Conservation (phyloP, 2,113 vertebrate species). For the Ornithorhynchus anatinus region DNA sequence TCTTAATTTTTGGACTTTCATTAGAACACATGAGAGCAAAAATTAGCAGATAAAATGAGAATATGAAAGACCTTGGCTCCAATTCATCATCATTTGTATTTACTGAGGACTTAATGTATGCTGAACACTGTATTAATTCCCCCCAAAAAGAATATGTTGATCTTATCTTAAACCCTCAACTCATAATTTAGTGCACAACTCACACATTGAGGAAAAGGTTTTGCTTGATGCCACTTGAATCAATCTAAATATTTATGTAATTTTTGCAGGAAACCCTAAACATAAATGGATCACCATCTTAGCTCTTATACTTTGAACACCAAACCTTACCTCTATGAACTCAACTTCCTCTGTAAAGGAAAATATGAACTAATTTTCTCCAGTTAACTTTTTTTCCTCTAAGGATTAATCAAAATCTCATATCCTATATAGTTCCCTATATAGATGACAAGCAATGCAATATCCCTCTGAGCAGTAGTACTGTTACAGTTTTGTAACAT, state of each 20-base stretch:
- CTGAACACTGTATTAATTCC: no score
- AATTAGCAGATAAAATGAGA: neutral
- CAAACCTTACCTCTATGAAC: neutral
- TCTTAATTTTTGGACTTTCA: neutral
- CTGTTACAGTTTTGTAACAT: neutral
- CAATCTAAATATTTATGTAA: neutral
- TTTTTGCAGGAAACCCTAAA: neutral
- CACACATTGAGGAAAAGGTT: no score
- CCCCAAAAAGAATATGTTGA: neutral
- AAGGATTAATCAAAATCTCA: slow-evolving; percentile 11
- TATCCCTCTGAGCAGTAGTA: neutral
- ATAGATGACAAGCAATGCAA: slow-evolving; percentile 1
- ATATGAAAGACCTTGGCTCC: no score
- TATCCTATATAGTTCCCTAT: neutral
- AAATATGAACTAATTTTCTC: slow-evolving; percentile 5
- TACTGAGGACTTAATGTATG: no score
- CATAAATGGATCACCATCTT: neutral
- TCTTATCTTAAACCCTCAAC: slow-evolving; percentile 31
- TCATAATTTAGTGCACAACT: slow-evolving; percentile 7
- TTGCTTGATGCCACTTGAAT: neutral
- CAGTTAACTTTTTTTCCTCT: slow-evolving; percentile 29
- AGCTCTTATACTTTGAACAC: neutral
- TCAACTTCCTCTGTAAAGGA: neutral
- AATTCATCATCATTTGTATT: no score
- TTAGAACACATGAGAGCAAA: neutral